These are phyloP conservation scores for Oceanodroma tethys DNA, from an alignment of 2,113 vertebrate species.

Conservation along the genomic window DNA sequence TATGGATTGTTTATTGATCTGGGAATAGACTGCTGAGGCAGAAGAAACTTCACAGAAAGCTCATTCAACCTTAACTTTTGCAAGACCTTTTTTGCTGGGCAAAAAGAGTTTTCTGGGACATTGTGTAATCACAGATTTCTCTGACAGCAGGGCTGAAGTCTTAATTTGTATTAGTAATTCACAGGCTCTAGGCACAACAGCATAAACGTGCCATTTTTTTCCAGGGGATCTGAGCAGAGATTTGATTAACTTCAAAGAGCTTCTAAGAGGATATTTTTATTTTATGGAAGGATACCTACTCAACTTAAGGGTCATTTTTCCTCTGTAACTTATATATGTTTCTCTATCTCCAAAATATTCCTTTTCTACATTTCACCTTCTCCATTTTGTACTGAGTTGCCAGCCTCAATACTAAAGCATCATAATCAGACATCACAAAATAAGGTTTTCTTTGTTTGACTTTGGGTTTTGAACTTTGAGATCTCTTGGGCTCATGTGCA, in stretches of 20 bases:
- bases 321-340: background rate
- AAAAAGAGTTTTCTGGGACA: background rate
- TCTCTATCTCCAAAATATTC: background rate
- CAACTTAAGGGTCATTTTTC: background rate
- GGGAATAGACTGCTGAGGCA: background rate
- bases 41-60: background rate
- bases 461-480: background rate
- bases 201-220: background rate
- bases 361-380: background rate
- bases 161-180: background rate
- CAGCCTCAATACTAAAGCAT: background rate
- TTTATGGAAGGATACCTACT: background rate
- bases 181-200: background rate
- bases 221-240: background rate
- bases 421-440: background rate
- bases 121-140: background rate
- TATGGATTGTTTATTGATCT: background rate
- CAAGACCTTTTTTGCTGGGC: background rate
- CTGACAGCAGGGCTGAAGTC: background rate
- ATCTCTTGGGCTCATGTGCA: background rate
- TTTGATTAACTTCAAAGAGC: background rate
- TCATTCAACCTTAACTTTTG: background rate
- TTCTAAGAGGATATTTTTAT: background rate
- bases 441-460: background rate
- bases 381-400: background rate